A percentile compares a stretch with the other conserved stretches of the same genome.
These are phyloP conservation scores for Chrysopa pallens DNA, from an alignment of 1,140 invertebrate genomes.

Conservation along the genomic window DNA sequence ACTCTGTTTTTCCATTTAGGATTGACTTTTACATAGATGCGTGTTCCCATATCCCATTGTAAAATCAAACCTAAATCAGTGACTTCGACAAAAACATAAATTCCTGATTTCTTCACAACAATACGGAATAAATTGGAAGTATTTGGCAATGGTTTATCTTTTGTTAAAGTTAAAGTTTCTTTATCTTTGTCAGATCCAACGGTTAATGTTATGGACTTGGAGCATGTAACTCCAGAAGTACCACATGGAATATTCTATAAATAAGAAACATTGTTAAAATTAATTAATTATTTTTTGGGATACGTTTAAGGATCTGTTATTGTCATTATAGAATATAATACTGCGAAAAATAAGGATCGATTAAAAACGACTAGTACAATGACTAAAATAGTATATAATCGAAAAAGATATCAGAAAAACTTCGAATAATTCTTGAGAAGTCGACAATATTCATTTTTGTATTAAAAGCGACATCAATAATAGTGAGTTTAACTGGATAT, in stretches of 20 bases:
- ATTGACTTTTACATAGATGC: constrained; percentile 59
- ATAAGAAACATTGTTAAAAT: neutral
- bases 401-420: too few species aligned
- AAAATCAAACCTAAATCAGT: constrained; percentile 56
- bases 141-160: constrained; percentile 27
- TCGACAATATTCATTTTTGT: too few species aligned
- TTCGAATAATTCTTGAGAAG: too few species aligned
- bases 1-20: constrained; percentile 56
- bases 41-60: constrained; percentile 73
- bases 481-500: too few species aligned
- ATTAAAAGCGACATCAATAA: too few species aligned
- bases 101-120: constrained; percentile 37
- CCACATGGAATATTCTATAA: constrained; percentile 67
- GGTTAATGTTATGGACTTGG: constrained; percentile 54
- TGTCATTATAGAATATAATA: too few species aligned
- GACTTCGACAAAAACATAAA: constrained; percentile 65
- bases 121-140: constrained; percentile 28
- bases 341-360: too few species aligned
- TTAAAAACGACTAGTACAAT: too few species aligned
- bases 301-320: too few species aligned
- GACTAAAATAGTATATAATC: too few species aligned
- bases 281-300: too few species aligned
- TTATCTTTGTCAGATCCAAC: constrained; percentile 31
- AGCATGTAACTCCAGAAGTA: constrained; percentile 68
- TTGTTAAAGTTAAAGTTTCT: constrained; percentile 41